Base-by-base conservation (phyloP, 2,888 invertebrate genomes). In the Trypoxylon attenuatum region DNA sequence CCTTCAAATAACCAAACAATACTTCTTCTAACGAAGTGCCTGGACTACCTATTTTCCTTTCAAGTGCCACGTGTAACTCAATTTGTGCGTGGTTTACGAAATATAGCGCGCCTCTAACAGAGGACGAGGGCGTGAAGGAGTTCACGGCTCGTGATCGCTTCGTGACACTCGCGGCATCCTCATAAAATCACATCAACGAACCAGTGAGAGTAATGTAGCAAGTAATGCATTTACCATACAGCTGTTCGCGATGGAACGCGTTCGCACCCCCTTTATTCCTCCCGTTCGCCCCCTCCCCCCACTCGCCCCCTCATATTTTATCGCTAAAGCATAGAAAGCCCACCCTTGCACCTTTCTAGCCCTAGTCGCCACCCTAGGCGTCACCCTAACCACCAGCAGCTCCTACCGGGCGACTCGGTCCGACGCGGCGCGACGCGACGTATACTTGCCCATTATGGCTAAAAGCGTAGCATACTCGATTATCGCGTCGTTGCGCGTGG, bases 391-490 rank as follows among this genome's bases (percentile, higher is more conserved):
- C n/a, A n/a, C n/a, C 10, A 42, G 38, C 65, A 50, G 49, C 56
- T 50, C 65, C 47, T 62, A 23, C 46, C 21, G 47, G 46, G 22
- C 38, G 42, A 45, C 25, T 25, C 50, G 22, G 46, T 66, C 69
- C 69, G 76, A 61, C 64, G 58, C 61, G 29, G 46, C 52, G 52
- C 29, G 81, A 76, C 82, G 80, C 81, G 80, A 79, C 82, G 82
- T 82, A 81, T 82, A 85, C 84, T 84, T 83, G 83, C 81, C 85
- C 85, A 84, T 85, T 85, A 85, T 82, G 81, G 80, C 84, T 85
- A 85, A 85, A 84, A 85, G 85, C 85, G 83, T 82, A 83, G 85
- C 83, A 83, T 81, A 83, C 82, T 85, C 85, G 85, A 85, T 85
- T 85, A 85, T 85, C 85, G 80, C 83, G 80, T 81, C 81, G 80